Evolutionary conservation across 1,140 invertebrate species (phyloP).

Genomic region (Papilio helenus): DNA sequence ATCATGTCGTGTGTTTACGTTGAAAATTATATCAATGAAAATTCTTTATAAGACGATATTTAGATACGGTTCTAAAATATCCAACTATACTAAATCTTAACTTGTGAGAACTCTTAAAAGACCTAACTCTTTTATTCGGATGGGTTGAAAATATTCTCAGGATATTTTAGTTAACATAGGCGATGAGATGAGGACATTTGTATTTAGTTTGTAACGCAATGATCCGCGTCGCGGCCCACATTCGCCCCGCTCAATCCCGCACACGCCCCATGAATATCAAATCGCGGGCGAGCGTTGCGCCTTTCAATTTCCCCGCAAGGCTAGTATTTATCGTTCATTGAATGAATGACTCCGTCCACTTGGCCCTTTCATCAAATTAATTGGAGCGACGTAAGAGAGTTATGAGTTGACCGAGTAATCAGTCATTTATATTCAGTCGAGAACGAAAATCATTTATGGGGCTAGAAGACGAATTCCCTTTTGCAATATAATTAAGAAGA

Average conservation of each 20-base stretch:
- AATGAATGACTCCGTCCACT: slow-evolving; percentile 38
- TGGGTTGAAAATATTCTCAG: neutral
- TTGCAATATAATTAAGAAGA: too few relatives aligned
- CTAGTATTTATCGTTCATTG: slow-evolving; percentile 40
- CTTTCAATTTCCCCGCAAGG: slow-evolving; percentile 67
- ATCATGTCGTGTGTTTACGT: neutral
- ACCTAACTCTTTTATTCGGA: neutral
- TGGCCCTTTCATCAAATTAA: slow-evolving; percentile 41
- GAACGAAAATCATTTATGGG: neutral
- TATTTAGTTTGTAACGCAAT: slow-evolving; percentile 34
- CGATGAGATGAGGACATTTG: slow-evolving; percentile 28
- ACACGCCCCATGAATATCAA: slow-evolving; percentile 72
- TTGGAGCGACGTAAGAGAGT: slow-evolving; percentile 3
- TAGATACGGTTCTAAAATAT: too few relatives aligned
- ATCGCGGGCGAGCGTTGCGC: slow-evolving; percentile 52
- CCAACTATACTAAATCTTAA: neutral
- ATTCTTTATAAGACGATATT: neutral
- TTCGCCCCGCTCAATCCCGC: slow-evolving; percentile 65
- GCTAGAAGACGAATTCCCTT: neutral
- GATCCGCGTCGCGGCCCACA: slow-evolving; percentile 69
- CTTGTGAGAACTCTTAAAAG: neutral
- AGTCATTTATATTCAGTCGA: slow-evolving; percentile 3
- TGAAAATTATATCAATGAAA: neutral
- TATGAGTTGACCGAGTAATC: slow-evolving; percentile 26
- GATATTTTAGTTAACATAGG: neutral